phyloP scores from a whole-genome alignment of 2,888 invertebrate species.

The Cerastoderma edule region DNA sequence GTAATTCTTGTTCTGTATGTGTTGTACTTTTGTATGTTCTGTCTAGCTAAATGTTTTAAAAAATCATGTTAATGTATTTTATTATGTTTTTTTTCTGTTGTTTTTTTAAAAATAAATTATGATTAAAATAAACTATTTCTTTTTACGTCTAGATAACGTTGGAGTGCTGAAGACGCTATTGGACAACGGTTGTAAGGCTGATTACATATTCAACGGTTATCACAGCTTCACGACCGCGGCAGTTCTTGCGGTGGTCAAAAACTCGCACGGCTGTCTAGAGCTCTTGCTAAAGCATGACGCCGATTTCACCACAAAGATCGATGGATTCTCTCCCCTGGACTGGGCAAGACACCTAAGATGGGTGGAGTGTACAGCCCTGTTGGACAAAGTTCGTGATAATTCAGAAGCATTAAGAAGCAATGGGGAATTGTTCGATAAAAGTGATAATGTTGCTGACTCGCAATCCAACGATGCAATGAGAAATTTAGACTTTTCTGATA shows the following conservation, averaged over 20 bases:
- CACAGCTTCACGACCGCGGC: slow-evolving; percentile 48
- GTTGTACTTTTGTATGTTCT: neutral
- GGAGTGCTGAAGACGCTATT: slow-evolving; percentile 43
- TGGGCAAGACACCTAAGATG: slow-evolving; percentile 51
- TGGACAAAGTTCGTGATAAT: no score
- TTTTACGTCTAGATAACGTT: slow-evolving; percentile 46
- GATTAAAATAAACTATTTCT: no score
- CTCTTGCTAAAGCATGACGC: slow-evolving; percentile 50
- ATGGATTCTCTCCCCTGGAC: slow-evolving; percentile 36
- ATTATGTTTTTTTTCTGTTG: neutral
- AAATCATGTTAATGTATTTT: no score
- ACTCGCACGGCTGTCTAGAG: slow-evolving; percentile 48
- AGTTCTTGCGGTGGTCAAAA: slow-evolving; percentile 40
- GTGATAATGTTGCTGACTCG: no score
- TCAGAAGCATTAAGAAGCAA: no score
- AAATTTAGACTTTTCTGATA: no score
- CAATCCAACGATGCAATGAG: no score
- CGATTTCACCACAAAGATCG: slow-evolving; percentile 14
- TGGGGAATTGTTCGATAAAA: no score
- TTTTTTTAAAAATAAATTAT: no score
- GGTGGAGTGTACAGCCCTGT: slow-evolving; percentile 33
- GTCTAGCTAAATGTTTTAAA: neutral
- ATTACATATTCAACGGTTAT: slow-evolving; percentile 56
- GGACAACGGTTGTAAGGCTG: slow-evolving; percentile 45
- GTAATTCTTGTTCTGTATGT: neutral